Evolutionary conservation across 2,888 invertebrate genomes (phyloP), one percentile per base, ranked within the genome.

Genomic region (Bombylius discolor): DNA sequence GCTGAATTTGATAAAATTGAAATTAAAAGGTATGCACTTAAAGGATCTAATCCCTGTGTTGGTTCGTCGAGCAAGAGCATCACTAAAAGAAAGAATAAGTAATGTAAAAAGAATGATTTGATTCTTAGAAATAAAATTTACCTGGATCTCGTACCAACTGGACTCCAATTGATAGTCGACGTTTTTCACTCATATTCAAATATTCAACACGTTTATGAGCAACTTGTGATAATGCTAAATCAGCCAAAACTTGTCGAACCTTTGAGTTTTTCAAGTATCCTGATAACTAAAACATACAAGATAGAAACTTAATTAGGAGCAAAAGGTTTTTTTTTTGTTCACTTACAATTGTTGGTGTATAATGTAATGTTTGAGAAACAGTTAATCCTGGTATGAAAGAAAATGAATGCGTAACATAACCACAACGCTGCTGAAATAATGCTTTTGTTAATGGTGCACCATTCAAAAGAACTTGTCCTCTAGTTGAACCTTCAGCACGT

Each of bases 71-170:
- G 76, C 1, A 96, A 78, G 4, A 96, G 74, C 66, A 96, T 81
- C 31, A 92, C 91, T 89, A 70, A 4, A 78, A 52, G 75, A 56
- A 47, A 52, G 36, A 48, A 23, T 12, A 44, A 32, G n/a, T 8
- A 33, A 11, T 47, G 33, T 36, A 14, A 13, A 47, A 47, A 36
- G 47, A 31, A 32, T 31, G 14, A 49, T 36, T 36, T 36, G 36
- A 14, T 44, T 23, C 46, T 9, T 47, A 36, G 23, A 36, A 36
- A 7, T 4, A n/a, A 9, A 31, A 33, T 33, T 66, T 66, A 91
- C 92, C 85, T 62, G 97, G 97, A 77, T 98, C 96, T 69, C 93
- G 84, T 47, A 97, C 87, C 1, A 97, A 78, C 68, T 97, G 95
- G 1, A 93, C 83, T 1, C 95, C 96, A 62, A 98, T 89, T 65